Conservation (phyloP, 2,888 invertebrate species). For the Callyntrura guangdongensis region DNA sequence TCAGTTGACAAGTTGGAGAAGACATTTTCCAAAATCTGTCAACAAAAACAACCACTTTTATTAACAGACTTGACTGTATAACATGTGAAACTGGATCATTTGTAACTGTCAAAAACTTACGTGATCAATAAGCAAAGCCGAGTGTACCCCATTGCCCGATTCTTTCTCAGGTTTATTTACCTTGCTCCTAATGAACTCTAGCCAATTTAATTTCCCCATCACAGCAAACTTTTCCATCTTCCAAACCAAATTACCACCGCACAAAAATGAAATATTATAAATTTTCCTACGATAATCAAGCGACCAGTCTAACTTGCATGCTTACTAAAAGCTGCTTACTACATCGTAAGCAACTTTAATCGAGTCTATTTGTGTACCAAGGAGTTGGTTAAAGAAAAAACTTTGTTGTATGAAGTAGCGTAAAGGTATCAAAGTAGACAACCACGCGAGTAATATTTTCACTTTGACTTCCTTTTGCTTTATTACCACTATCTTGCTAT, state of each 20-base stretch:
- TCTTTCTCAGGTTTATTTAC: constrained; percentile 20
- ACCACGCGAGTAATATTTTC: constrained; percentile 8
- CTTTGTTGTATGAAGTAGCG: too few species aligned
- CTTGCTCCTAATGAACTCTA: background rate
- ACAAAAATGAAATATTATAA: background rate
- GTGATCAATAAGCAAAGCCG: constrained; percentile 61
- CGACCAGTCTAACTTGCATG: too few species aligned
- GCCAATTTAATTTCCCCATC: constrained; percentile 40
- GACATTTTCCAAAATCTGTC: constrained; percentile 67
- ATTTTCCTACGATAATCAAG: background rate
- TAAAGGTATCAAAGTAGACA: background rate
- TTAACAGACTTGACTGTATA: background rate
- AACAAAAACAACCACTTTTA: background rate
- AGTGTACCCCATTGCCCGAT: constrained; percentile 9
- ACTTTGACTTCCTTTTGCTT: constrained; percentile 28
- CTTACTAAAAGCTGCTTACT: too few species aligned
- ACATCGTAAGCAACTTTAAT: too few species aligned
- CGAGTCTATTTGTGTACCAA: background rate
- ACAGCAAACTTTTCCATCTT: constrained; percentile 57
- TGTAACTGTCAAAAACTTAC: constrained; percentile 22
- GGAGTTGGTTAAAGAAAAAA: background rate
- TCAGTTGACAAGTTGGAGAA: constrained; percentile 71
- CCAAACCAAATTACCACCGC: background rate
- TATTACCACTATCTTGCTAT: background rate
- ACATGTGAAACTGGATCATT: background rate